These are phyloP conservation scores for Ageneiosus marmoratus DNA, from an alignment of 2,113 vertebrate genomes.

Conservation along the genomic window DNA sequence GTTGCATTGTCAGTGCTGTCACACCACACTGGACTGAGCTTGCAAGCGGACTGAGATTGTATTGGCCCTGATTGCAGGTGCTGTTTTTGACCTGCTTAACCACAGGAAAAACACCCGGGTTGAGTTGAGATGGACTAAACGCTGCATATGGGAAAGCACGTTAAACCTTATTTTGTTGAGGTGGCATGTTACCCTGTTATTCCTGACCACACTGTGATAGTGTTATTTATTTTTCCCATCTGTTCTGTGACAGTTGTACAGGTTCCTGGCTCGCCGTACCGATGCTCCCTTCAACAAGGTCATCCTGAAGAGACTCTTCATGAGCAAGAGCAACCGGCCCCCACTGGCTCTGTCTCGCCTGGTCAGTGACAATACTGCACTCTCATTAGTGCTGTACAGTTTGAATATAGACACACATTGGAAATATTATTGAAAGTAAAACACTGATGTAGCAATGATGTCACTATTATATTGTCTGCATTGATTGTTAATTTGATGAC, in stretches of 20 bases:
- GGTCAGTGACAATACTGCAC: slow-evolving; percentile 67
- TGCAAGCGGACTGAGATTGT: background rate
- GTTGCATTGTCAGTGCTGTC: background rate
- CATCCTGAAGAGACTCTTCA: slow-evolving; percentile 85
- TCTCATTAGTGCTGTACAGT: background rate
- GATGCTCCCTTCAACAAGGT: slow-evolving; percentile 89
- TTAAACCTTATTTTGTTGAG: background rate
- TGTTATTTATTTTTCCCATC: too few species aligned
- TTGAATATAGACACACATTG: background rate
- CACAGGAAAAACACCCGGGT: background rate
- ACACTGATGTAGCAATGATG: too few species aligned
- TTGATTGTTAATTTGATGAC: background rate
- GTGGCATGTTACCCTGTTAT: background rate
- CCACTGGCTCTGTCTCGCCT: slow-evolving; percentile 85
- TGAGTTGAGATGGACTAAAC: background rate
- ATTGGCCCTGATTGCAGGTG: background rate
- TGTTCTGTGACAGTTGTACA: slow-evolving; percentile 76
- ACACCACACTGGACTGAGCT: background rate
- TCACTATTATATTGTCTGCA: background rate
- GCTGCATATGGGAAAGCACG: background rate
- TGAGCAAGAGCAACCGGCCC: slow-evolving; percentile 87
- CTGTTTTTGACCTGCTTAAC: background rate
- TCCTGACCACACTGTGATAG: background rate
- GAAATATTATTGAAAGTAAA: background rate
- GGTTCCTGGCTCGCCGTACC: slow-evolving; percentile 86